Base-by-base conservation (phyloP, 2,113 vertebrate species). In the Gasterosteus aculeatus region DNA sequence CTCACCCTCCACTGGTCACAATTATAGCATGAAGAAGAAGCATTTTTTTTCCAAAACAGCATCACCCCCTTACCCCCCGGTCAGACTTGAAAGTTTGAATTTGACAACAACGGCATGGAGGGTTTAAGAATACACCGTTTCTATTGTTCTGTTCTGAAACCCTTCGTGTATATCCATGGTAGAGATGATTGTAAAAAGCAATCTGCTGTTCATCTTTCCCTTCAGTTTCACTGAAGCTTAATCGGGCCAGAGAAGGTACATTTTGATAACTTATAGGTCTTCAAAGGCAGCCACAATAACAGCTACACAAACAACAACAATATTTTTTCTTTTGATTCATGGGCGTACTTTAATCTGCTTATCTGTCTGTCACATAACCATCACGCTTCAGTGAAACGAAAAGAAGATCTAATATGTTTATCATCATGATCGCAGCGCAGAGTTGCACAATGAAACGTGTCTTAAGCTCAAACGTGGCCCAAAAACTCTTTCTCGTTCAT, bases 1-100 rank as follows among this genome's bases (percentile, higher is more conserved):
- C 88, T 84, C 90, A 88, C 84, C 85, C 91, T 84, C 85, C 77
- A 69, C 81, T 89, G 87, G 69, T 80, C 78, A 67, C 87, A 87
- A 87, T 89, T 83, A 89, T 77, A 80, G 84, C 84, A 84, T 77
- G 76, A 85, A 87, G 81, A 69, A 51, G 46, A 80, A 61, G 82
- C 54, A 82, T 86, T 85, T 92, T 86, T 86, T 88, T 92, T 85
- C 78, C 68, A 80, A 87, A 87, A 85, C 87, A 65, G 73, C 65
- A 75, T 80, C 80, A 62, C 29, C 60, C 51, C 74, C 66, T 54
- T 64, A 78, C 82, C 70, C 54, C 42, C 77, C 42, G 65, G 72
- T 85, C 81, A 1, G 44, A 70, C 54, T 47, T 0, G 8, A 82
- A 77, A 72, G 81, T 59, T 5, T 71, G 67, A 75, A 78, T 69